A percentile compares a stretch with the other conserved stretches of the same genome.
Conservation (phyloP, 2,797 vertebrate genomes). For the Hippopotamyrus pictus region DNA sequence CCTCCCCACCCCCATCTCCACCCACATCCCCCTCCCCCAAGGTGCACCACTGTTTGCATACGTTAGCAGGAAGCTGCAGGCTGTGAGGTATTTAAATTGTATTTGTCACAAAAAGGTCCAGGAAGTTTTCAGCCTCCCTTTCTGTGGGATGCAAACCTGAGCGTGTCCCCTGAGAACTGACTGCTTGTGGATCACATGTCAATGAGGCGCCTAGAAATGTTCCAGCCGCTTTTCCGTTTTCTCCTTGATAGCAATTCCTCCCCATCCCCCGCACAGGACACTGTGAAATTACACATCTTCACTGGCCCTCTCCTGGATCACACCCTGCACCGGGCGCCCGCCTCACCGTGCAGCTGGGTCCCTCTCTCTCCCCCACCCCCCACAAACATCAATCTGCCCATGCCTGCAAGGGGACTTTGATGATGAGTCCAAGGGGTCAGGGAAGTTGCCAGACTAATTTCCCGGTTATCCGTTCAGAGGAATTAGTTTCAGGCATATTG, state of each 20-base stretch:
- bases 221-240: not conserved
- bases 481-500: slow-evolving; percentile 12
- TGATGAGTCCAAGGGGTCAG: not conserved
- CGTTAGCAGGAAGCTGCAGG: not conserved
- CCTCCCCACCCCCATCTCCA: not conserved
- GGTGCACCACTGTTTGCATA: not conserved
- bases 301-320: not conserved
- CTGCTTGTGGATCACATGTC: not conserved
- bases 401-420: not conserved
- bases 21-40: not conserved
- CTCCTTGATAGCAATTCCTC: not conserved
- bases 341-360: not conserved
- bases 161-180: not conserved
- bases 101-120: not conserved
- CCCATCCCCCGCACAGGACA: not conserved
- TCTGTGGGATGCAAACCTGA: not conserved
- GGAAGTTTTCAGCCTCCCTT: not conserved
- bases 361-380: not conserved
- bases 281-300: not conserved
- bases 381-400: not conserved
- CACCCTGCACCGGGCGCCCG: not conserved
- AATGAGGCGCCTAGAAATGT: not conserved
- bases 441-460: slow-evolving; percentile 15
- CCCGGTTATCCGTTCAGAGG: not conserved
- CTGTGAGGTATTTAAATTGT: not conserved